These are phyloP conservation scores for Brachyhypopomus gauderio DNA, from an alignment of 2,113 vertebrate genomes.

Conservation along the genomic window DNA sequence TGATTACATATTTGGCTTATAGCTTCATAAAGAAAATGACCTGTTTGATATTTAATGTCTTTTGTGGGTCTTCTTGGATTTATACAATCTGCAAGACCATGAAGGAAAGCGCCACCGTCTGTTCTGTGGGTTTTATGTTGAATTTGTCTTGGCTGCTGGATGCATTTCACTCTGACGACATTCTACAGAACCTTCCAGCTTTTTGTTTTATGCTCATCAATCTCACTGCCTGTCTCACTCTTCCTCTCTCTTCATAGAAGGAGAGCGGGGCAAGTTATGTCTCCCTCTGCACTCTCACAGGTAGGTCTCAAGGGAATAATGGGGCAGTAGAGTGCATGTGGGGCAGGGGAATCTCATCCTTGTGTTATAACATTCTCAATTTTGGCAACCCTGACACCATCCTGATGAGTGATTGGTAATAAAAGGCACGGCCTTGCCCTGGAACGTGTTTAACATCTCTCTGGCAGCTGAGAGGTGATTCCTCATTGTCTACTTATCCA, in stretches of 20 bases:
- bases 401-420: conserved; percentile 34
- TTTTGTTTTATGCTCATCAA: conserved; percentile 45
- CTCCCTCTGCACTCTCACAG: conserved; percentile 29
- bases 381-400: conserved; percentile 17
- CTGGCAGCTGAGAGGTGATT: conserved; percentile 47
- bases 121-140: conserved; percentile 40
- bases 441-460: conserved; percentile 42
- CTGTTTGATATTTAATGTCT: conserved; percentile 53
- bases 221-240: conserved; percentile 34
- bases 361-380: conserved; percentile 4
- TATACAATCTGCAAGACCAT: background rate
- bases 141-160: conserved; percentile 58
- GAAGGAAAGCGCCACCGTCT: conserved; percentile 35
- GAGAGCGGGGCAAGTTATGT: conserved; percentile 33
- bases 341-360: background rate
- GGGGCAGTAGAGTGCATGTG: background rate
- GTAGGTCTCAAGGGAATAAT: background rate
- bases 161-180: conserved; percentile 52
- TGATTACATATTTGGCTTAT: conserved; percentile 55
- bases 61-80: conserved; percentile 41
- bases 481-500: conserved; percentile 65
- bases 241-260: conserved; percentile 12
- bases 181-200: conserved; percentile 44
- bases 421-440: conserved; percentile 21
- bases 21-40: conserved; percentile 36